phyloP scores from a whole-genome alignment of 1,140 invertebrate genomes.

The Drosophila lacteicornis region DNA sequence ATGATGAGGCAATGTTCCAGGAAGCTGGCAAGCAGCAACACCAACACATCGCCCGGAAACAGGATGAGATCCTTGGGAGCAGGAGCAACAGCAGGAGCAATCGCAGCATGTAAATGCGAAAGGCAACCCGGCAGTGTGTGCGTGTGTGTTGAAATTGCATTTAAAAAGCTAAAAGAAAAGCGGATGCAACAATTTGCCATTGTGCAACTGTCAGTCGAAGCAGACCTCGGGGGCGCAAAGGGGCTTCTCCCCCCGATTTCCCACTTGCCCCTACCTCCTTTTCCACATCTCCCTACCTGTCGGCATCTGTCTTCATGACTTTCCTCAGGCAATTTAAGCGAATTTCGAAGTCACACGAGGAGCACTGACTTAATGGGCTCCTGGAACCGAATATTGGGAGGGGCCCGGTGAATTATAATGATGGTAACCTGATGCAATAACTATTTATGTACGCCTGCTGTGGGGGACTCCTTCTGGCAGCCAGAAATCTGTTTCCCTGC shows the following conservation, averaged over 20 bases:
- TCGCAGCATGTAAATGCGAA: slow-evolving; percentile 52
- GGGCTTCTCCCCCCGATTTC: neutral
- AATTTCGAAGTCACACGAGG: slow-evolving; percentile 61
- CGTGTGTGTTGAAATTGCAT: slow-evolving; percentile 54
- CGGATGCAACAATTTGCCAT: slow-evolving; percentile 74
- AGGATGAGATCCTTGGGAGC: slow-evolving; percentile 30
- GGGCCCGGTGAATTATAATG: slow-evolving; percentile 29
- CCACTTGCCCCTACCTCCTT: neutral
- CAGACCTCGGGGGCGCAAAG: slow-evolving; percentile 2
- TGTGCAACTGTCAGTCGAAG: slow-evolving; percentile 48
- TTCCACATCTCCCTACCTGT: neutral
- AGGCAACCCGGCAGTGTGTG: neutral
- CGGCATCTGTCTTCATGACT: slow-evolving; percentile 44
- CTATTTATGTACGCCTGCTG: slow-evolving; percentile 18
- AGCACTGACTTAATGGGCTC: slow-evolving; percentile 4
- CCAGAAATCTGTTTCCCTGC: neutral
- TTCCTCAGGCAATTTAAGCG: slow-evolving; percentile 68
- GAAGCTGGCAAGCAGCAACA: slow-evolving; percentile 47
- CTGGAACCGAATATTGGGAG: neutral
- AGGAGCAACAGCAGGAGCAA: slow-evolving; percentile 37
- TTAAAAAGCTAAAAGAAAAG: slow-evolving; percentile 75
- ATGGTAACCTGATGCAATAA: slow-evolving; percentile 31
- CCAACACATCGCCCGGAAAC: slow-evolving; percentile 41
- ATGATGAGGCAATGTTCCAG: slow-evolving; percentile 52
- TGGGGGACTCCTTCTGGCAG: neutral